phyloP scores from a whole-genome alignment of 1,140 invertebrate species.

The Oscheius sp. region DNA sequence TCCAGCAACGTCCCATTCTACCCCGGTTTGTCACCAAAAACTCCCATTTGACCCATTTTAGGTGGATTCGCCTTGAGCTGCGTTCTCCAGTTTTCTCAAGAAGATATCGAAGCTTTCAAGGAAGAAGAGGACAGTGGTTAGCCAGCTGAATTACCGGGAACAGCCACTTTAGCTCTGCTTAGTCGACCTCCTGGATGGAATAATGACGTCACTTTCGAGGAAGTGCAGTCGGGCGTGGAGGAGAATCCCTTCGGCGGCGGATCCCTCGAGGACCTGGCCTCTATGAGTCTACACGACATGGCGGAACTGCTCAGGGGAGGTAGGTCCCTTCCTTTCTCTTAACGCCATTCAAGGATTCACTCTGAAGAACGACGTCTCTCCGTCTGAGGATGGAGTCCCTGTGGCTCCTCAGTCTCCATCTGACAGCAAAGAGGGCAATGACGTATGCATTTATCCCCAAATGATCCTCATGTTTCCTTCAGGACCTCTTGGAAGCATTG shows the following conservation, averaged over 20 bases:
- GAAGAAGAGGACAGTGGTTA: constrained; percentile 13
- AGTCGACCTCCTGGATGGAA: background rate
- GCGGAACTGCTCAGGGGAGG: too few species aligned
- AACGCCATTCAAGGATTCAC: too few species aligned
- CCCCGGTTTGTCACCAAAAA: constrained; percentile 28
- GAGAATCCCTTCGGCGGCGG: too few species aligned
- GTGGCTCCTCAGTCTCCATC: background rate
- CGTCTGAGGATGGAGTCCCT: background rate
- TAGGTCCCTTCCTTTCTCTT: too few species aligned
- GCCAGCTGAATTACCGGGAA: background rate
- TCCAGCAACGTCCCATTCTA: constrained; percentile 32
- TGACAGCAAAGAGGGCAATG: background rate
- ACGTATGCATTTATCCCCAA: background rate
- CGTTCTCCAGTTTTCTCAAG: constrained; percentile 1
- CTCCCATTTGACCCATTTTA: too few species aligned
- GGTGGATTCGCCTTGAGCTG: constrained; percentile 20
- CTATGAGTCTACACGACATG: too few species aligned
- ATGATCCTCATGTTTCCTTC: background rate
- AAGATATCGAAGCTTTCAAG: background rate
- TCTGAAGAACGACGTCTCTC: too few species aligned
- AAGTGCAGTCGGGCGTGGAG: too few species aligned
- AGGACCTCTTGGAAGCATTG: too few species aligned
- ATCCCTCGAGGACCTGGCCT: too few species aligned
- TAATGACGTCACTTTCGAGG: too few species aligned
- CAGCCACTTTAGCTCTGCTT: background rate